Evolutionary conservation across 2,888 invertebrate species (phyloP).

Genomic region (Disparrhopalites patrizii): DNA sequence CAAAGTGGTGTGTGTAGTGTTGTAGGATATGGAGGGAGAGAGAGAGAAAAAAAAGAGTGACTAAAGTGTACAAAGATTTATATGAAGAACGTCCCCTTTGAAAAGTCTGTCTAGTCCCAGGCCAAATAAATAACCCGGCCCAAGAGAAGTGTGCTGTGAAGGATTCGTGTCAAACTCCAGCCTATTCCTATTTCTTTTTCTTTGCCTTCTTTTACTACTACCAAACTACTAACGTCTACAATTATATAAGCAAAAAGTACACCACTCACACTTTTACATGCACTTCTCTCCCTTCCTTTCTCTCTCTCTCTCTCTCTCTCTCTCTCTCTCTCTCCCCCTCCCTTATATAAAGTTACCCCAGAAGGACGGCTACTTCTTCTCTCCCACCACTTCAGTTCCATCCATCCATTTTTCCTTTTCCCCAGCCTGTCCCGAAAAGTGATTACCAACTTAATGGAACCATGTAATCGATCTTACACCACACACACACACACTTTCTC

Average conservation of each 20-base stretch:
- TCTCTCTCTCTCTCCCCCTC: not conserved
- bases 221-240: too few relatives aligned
- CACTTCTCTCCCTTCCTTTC: not conserved
- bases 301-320: not conserved
- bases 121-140: constrained; percentile 30
- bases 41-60: not conserved
- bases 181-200: constrained; percentile 25
- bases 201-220: not conserved
- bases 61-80: constrained; percentile 24
- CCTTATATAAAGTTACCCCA: not conserved
- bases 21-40: not conserved
- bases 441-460: constrained; percentile 30
- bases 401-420: constrained; percentile 29
- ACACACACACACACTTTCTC: constrained; percentile 3
- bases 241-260: too few relatives aligned
- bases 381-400: constrained; percentile 18
- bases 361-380: not conserved
- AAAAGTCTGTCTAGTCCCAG: constrained; percentile 33
- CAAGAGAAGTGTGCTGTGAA: constrained; percentile 29
- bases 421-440: constrained; percentile 29
- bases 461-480: constrained; percentile 29
- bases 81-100: constrained; percentile 33
- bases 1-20: too few relatives aligned
- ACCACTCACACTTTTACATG: too few relatives aligned
- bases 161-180: constrained; percentile 32